These are phyloP conservation scores for Canis aureus DNA, from an alignment of 2,113 vertebrate species.

Conservation along the genomic window DNA sequence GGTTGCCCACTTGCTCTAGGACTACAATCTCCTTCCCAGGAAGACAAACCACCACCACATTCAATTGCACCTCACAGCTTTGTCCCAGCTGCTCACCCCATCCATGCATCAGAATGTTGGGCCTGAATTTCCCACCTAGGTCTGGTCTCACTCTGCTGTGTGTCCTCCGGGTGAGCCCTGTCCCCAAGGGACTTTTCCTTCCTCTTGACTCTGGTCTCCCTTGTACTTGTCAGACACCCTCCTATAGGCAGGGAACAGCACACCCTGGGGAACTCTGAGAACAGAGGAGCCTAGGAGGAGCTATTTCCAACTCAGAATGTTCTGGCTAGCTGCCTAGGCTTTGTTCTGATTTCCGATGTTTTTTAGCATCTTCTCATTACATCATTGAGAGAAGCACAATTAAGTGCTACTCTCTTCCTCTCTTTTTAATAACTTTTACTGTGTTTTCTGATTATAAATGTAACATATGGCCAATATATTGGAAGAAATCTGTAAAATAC, in stretches of 20 bases:
- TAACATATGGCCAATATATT: neutral
- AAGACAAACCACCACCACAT: neutral
- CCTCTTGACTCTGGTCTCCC: constrained; percentile 11
- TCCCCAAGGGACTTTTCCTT: neutral
- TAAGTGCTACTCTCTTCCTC: neutral
- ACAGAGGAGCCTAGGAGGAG: constrained; percentile 60
- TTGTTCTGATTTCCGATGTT: constrained; percentile 68
- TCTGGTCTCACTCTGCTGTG: neutral
- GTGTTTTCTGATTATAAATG: constrained; percentile 50
- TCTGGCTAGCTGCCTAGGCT: constrained; percentile 67
- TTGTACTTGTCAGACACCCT: constrained; percentile 46
- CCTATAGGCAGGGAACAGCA: constrained; percentile 28
- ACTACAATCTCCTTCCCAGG: no score
- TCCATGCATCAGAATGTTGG: neutral
- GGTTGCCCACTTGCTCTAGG: neutral
- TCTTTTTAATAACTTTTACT: constrained; percentile 56
- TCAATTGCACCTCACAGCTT: neutral
- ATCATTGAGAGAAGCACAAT: constrained; percentile 35
- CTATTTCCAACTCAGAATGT: constrained; percentile 64
- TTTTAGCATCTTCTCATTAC: constrained; percentile 65
- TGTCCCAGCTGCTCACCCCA: neutral
- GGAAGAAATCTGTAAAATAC: neutral
- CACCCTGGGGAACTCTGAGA: constrained; percentile 68
- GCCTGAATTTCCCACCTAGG: neutral
- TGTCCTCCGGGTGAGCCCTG: neutral